Conservation (phyloP, 2,797 vertebrate genomes). For the Enoplosus armatus region DNA sequence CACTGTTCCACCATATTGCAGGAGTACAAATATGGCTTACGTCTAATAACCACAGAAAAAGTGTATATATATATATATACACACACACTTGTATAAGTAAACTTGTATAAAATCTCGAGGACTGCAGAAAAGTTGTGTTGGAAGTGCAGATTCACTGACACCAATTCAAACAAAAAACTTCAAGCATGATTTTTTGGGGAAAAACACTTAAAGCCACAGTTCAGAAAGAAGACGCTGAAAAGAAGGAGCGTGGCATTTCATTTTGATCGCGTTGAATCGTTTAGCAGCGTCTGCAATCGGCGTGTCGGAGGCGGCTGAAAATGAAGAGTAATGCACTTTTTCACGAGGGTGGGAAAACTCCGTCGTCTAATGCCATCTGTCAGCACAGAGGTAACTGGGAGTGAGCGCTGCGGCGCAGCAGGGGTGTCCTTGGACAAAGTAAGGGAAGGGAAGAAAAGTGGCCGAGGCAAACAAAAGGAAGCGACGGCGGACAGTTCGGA, state of each 20-base stretch:
- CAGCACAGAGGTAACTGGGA: slow-evolving; percentile 59
- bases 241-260: not conserved
- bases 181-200: not conserved
- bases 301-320: slow-evolving; percentile 50
- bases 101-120: not conserved
- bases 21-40: not conserved
- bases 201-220: not conserved
- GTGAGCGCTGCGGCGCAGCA: slow-evolving; percentile 42
- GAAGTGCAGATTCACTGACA: not conserved
- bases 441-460: slow-evolving; percentile 50
- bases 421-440: slow-evolving; percentile 71
- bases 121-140: slow-evolving; percentile 5
- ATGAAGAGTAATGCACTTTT: slow-evolving; percentile 79
- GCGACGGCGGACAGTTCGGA: slow-evolving; percentile 46
- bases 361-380: slow-evolving; percentile 74
- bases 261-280: slow-evolving; percentile 29
- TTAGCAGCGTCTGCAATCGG: slow-evolving; percentile 33
- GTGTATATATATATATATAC: no score
- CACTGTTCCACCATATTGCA: not conserved
- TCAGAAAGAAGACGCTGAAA: not conserved
- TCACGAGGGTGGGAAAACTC: slow-evolving; percentile 61
- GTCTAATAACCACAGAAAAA: not conserved
- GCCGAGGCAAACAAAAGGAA: slow-evolving; percentile 59
- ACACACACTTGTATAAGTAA: not conserved
- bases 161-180: not conserved